Evolutionary conservation across 2,113 vertebrate genomes (phyloP).

Genomic region (Pseudorhombus dupliciocellatus): DNA sequence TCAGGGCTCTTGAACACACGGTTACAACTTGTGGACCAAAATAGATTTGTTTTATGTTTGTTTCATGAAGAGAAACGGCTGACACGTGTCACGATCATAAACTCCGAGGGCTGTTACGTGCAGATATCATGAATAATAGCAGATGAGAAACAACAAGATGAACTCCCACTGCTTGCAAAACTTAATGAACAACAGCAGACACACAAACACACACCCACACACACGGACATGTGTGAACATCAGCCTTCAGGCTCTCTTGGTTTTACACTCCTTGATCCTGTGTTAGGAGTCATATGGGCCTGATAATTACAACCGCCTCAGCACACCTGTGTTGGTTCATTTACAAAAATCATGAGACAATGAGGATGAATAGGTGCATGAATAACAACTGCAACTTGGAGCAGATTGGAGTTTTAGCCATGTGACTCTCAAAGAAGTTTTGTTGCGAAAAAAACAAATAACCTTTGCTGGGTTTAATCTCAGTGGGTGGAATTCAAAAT

Average conservation of each 20-base stretch:
- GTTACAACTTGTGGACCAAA: constrained; percentile 1
- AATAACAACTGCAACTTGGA: constrained; percentile 9
- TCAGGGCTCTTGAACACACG: not conserved
- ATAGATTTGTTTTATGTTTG: constrained; percentile 6
- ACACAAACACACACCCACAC: constrained; percentile 10
- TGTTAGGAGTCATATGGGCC: constrained; percentile 30
- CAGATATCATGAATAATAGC: constrained; percentile 22
- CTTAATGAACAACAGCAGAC: constrained; percentile 65
- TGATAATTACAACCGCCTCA: constrained; percentile 46
- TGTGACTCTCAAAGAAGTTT: not conserved
- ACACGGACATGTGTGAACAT: constrained; percentile 27
- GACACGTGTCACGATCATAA: constrained; percentile 26
- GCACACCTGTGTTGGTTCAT: constrained; percentile 7
- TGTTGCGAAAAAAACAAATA: not conserved
- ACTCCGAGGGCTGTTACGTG: constrained; percentile 22
- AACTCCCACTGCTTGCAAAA: constrained; percentile 45
- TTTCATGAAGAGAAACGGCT: constrained; percentile 34
- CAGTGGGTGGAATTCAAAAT: not conserved
- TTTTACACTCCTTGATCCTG: constrained; percentile 33
- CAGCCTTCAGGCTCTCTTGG: constrained; percentile 39
- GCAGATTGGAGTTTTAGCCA: constrained; percentile 15
- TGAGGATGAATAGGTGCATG: constrained; percentile 21
- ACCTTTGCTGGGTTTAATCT: not conserved
- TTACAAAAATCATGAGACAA: constrained; percentile 15
- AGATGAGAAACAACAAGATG: constrained; percentile 51